Base-by-base conservation (phyloP, 1,140 invertebrate species). In the Penaeus vannamei region DNA sequence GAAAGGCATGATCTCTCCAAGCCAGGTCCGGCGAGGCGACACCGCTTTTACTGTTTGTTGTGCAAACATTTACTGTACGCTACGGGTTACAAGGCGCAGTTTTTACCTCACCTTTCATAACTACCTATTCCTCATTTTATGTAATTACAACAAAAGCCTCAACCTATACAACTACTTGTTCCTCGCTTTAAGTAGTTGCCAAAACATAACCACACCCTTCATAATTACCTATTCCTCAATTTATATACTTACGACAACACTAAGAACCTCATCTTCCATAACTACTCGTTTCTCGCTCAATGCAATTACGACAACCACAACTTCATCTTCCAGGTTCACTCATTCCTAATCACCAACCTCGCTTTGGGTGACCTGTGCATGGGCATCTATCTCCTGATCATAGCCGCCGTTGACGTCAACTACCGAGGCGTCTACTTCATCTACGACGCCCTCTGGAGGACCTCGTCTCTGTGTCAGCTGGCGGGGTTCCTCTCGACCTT, bases 401-500 rank as follows among this genome's bases (percentile, higher is more conserved):
- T 94, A 36, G 94, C 94, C 22, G 91, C 92, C 3, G 94, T 94
- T 0, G 94, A 94, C 91, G 91, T 92, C n/a, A 92, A 93, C 86
- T 94, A 94, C 91, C 92, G 94, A 46, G 94, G 94, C 4, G 92
- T 93, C 23, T 95, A 95, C 91, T 93, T 93, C 72, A 92, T 94
- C 20, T 92, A 94, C 91, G 94, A 94, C 90, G 92, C 92, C 42
- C 81, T 91, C 29, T 95, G 94, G 94, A 92, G 94, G n/a, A 92
- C 93, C n/a, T 94, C 93, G 85, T 87, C 90, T 14, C 92, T 94
- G 19, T 95, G 94, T 92, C 93, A 94, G 84, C 92, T 94, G 80
- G 94, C 93, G 93, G 95, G 95, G 19, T 95, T 96, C 90, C 92
- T 96, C 53, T 95, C 95, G 90, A 96, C 95, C n/a, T 94, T 95